Percentiles rank a stretch among this genome's conserved stretches.
Conservation (phyloP, 2,888 invertebrate genomes). For the Leucoma salicis region DNA sequence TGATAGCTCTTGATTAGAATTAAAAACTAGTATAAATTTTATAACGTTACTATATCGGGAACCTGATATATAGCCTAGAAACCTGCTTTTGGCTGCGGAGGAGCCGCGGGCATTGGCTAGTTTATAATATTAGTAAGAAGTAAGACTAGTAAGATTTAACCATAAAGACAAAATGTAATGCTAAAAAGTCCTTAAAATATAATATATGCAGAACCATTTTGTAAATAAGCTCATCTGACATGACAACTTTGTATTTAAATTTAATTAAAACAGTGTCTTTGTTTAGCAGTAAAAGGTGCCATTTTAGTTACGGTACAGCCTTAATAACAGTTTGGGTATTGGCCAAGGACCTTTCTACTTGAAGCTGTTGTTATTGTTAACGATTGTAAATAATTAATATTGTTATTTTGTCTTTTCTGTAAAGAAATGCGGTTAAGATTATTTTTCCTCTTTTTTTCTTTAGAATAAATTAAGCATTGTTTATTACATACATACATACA, state of each 20-base stretch:
- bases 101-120: too few species aligned
- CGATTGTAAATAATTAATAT: slow-evolving; percentile 3
- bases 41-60: too few species aligned
- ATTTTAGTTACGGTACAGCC: slow-evolving; percentile 14
- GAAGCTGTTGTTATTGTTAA: slow-evolving; percentile 9
- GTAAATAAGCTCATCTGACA: not conserved
- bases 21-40: too few species aligned
- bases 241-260: slow-evolving; percentile 41
- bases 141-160: too few species aligned
- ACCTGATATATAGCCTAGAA: too few species aligned
- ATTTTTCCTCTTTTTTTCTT: not conserved
- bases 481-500: too few species aligned
- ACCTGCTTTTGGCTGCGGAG: too few species aligned
- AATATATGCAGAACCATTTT: slow-evolving; percentile 2
- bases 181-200: too few species aligned
- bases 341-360: slow-evolving; percentile 5
- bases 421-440: not conserved
- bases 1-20: too few species aligned
- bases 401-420: not conserved
- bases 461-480: too few species aligned
- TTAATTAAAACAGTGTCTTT: slow-evolving; percentile 51
- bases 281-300: slow-evolving; percentile 36
- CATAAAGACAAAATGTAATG: too few species aligned
- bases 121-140: too few species aligned
- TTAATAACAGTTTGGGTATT: slow-evolving; percentile 15